Base-by-base conservation (phyloP, 2,113 vertebrate genomes). In the Maccullochella peelii region DNA sequence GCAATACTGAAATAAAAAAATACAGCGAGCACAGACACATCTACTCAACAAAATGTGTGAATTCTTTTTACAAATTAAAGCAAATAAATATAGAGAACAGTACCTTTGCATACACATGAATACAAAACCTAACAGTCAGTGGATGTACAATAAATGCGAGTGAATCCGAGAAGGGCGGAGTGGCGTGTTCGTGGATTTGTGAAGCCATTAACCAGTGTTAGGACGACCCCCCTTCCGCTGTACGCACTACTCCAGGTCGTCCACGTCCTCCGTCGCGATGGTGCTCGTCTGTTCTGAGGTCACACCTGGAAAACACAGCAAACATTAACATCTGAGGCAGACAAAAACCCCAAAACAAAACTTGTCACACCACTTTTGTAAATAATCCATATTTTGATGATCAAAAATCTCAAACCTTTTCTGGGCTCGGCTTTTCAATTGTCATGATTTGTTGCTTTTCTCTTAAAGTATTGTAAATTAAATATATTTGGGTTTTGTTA, bases 271-370 rank as follows among this genome's bases (percentile, higher is more conserved):
- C 33, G 82, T 93, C 18, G 74, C 90, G 2, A 92, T 49, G 84
- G 94, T 94, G 95, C 94, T 95, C n/a, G 92, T 94, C 69, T 94
- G 94, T 86, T 96, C 95, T 2, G 94, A 95, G 5, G 93, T 94
- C 87, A 96, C 85, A 49, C 95, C 95, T 96, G 79, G 16, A 75
- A 74, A 82, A 69, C 8, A 52, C 52, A 9, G 12, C 21, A 42
- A 40, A 36, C 1, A 14, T 40, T 47, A 69, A 9, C 8, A 4
- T 25, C 6, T 38, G 11, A 68, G 16, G 47, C 40, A 36, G 27
- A 40, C 6, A 15, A 14, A 25, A 7, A 20, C 20, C 52, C 23
- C 52, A 10, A n/a, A 73, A 2, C 2, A 10, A 33, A 33, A 33
- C 33, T 33, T 33, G 33, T 33, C 40, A 10, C 40, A 40, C 40